These are phyloP conservation scores for Atta texana DNA, from an alignment of 1,140 invertebrate species.

Conservation along the genomic window DNA sequence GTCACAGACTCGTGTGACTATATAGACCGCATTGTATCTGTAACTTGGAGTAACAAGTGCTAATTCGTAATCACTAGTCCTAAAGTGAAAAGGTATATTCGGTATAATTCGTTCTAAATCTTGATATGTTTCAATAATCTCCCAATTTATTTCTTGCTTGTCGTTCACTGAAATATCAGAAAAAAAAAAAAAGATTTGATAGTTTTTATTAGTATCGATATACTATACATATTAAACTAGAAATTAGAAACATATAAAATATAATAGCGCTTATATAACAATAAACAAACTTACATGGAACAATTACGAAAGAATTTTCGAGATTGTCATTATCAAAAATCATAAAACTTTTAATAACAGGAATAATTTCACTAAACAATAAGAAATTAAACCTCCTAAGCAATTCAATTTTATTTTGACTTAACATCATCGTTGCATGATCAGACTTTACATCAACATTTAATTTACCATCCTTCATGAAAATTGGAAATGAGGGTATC, in stretches of 20 bases:
- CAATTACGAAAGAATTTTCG: slow-evolving; percentile 91
- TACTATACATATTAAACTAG: background rate
- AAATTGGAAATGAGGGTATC: slow-evolving; percentile 94
- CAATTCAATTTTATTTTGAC: slow-evolving; percentile 86
- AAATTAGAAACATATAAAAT: background rate
- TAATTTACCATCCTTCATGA: slow-evolving; percentile 93
- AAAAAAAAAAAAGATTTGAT: background rate
- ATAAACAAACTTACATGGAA: slow-evolving; percentile 87
- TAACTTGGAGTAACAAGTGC: slow-evolving; percentile 80
- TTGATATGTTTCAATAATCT: slow-evolving; percentile 84
- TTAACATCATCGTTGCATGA: slow-evolving; percentile 86
- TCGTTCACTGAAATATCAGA: slow-evolving; percentile 72
- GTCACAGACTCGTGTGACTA: slow-evolving; percentile 94
- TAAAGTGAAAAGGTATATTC: slow-evolving; percentile 61
- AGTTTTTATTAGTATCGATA: slow-evolving; percentile 14
- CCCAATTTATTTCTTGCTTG: slow-evolving; percentile 89
- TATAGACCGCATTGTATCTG: slow-evolving; percentile 86
- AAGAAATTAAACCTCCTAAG: slow-evolving; percentile 88
- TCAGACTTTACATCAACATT: slow-evolving; percentile 88
- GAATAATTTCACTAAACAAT: slow-evolving; percentile 91
- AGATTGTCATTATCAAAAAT: slow-evolving; percentile 89
- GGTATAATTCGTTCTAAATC: slow-evolving; percentile 78
- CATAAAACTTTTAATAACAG: slow-evolving; percentile 92
- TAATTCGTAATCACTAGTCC: slow-evolving; percentile 77
- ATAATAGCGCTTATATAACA: slow-evolving; percentile 31